A percentile compares a stretch with the other conserved stretches of the same genome.
Evolutionary conservation across 2,888 invertebrate species (phyloP).

Genomic region (Quadroppia sp.): DNA sequence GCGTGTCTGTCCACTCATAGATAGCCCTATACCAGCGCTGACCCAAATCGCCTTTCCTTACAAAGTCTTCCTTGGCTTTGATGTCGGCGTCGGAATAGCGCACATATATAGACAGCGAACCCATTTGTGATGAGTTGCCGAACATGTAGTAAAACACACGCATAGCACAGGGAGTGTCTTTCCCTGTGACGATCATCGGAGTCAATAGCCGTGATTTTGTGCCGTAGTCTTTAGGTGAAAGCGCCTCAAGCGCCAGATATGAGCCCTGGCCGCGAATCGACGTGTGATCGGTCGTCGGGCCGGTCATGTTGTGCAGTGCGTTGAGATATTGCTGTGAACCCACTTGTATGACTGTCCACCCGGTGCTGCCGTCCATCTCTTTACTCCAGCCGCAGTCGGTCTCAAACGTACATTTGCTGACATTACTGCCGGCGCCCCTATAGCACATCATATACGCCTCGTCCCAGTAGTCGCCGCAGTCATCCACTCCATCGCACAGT

Average conservation of each 20-base stretch:
- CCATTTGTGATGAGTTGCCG: constrained; percentile 2
- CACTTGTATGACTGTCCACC: no score
- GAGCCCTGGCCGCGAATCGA: not conserved
- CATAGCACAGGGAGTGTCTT: not conserved
- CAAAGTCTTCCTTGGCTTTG: no score
- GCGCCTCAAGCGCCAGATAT: not conserved
- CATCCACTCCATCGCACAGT: constrained; percentile 33
- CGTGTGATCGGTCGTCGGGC: not conserved
- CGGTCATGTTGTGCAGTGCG: not conserved
- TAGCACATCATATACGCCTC: constrained; percentile 7
- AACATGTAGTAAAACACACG: constrained; percentile 36
- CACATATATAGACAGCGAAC: not conserved
- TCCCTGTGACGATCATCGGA: not conserved
- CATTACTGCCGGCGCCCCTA: not conserved
- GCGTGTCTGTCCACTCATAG: not conserved
- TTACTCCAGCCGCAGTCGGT: no score
- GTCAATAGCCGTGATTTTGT: not conserved
- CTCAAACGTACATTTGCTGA: not conserved
- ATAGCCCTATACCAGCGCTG: constrained; percentile 1
- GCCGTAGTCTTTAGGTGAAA: not conserved
- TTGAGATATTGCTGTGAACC: no score
- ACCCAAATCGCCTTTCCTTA: not conserved
- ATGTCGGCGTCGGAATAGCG: not conserved
- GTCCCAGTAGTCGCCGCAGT: constrained; percentile 34
- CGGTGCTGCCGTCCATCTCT: no score